phyloP scores from a whole-genome alignment of 2,888 invertebrate species.

The Spodoptera littoralis region DNA sequence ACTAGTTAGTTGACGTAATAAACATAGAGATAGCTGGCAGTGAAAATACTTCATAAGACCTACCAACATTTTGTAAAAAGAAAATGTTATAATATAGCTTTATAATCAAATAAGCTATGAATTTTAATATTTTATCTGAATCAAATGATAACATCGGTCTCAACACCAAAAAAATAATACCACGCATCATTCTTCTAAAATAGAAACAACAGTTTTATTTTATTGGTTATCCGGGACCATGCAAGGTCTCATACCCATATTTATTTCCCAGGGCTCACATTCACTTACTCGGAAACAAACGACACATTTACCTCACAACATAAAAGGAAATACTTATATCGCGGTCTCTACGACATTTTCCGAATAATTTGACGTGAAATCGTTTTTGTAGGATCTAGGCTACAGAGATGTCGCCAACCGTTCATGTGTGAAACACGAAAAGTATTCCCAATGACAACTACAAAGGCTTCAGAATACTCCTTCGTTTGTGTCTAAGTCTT shows the following conservation, averaged over 20 bases:
- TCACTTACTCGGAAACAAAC: slow-evolving; percentile 23
- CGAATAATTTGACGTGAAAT: slow-evolving; percentile 37
- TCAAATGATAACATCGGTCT: too few relatives aligned
- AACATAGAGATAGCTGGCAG: neutral
- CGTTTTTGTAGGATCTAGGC: slow-evolving; percentile 34
- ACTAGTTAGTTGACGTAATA: slow-evolving; percentile 11
- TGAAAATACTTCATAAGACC: too few relatives aligned
- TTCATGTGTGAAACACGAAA: slow-evolving; percentile 47
- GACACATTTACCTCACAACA: slow-evolving; percentile 9
- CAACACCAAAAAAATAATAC: too few relatives aligned
- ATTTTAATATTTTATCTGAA: too few relatives aligned
- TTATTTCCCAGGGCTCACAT: slow-evolving; percentile 15
- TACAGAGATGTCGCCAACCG: slow-evolving; percentile 23
- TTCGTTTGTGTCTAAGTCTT: slow-evolving; percentile 26
- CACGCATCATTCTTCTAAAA: too few relatives aligned
- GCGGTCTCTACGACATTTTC: slow-evolving; percentile 31
- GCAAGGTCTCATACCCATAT: neutral
- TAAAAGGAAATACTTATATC: slow-evolving; percentile 36
- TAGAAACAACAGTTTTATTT: too few relatives aligned
- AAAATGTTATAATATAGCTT: too few relatives aligned
- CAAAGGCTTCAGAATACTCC: slow-evolving; percentile 40
- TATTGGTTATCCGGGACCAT: too few relatives aligned
- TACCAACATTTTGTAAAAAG: too few relatives aligned
- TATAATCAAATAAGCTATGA: too few relatives aligned
- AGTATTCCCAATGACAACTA: slow-evolving; percentile 44